Base-by-base conservation (phyloP, 2,888 invertebrate genomes). In the Cantharis nigra region DNA sequence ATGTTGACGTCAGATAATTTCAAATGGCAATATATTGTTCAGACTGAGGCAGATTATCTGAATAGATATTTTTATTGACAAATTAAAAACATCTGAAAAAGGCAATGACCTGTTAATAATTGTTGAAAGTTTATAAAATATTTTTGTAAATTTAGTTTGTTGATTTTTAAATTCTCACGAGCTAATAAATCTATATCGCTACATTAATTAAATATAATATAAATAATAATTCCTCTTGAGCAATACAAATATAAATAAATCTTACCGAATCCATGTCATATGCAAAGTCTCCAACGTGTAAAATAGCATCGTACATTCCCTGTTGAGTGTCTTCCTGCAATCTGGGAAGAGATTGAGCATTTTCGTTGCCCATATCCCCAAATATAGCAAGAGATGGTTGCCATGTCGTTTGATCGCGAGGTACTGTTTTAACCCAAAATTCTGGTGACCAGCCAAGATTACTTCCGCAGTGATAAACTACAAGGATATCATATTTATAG, bases 201-300 rank as follows among this genome's bases (percentile, higher is more conserved):
- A n/a, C n/a, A 2, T 28, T 9, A 10, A 28, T 28, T 28, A 10
- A 28, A 28, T 23, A 23, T 71, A 4, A 23, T 9, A 14, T 7
- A 14, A 63, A 30, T 69, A 26, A 14, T 69, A 14, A 14, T 10
- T 9, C 9, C 28, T 28, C n/a, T 26, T 9, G 14, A 9, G 23
- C 13, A 11, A 49, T 2, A 49, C 49, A 49, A n/a, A 49, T 5
- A 49, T n/a, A n/a, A 49, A 49, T 49, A 0, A 49, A 49, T 49
- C 86, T 87, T 87, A 91, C 91, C 30, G 93, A 90, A 88, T 96
- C 90, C 96, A 98, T 95, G 88, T 98, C 96, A 88, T 98, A 98
- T 0, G 97, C 98, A 89, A 98, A 97, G 90, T 98, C 98, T 0
- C 97, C 97, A 69, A 97, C 96, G 89, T 98, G 98, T 73, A 98